phyloP scores from a whole-genome alignment of 2,797 vertebrate species.

The Malacoctenus gilli region DNA sequence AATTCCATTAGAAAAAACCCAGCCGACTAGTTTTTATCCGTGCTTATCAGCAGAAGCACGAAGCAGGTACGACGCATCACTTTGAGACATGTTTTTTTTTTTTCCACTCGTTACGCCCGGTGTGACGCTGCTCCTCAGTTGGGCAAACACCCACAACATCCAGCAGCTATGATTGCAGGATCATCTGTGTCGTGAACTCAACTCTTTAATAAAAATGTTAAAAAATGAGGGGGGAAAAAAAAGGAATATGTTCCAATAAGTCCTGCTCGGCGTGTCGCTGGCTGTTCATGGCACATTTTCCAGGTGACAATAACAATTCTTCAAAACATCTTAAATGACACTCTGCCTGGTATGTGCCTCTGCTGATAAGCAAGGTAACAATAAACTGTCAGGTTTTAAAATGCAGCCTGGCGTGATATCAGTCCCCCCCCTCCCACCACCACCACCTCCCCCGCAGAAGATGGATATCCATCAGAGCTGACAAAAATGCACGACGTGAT shows the following conservation, averaged over 20 bases:
- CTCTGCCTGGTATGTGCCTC: slow-evolving; percentile 53
- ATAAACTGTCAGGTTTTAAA: slow-evolving; percentile 51
- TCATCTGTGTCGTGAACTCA: slow-evolving; percentile 26
- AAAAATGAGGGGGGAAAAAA: slow-evolving; percentile 10
- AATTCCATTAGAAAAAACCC: slow-evolving; percentile 23
- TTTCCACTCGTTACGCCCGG: slow-evolving; percentile 16
- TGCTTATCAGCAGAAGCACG: slow-evolving; percentile 53
- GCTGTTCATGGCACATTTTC: slow-evolving; percentile 60
- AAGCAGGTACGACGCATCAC: slow-evolving; percentile 44
- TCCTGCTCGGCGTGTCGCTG: slow-evolving; percentile 47
- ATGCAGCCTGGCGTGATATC: slow-evolving; percentile 37
- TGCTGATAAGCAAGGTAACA: slow-evolving; percentile 62
- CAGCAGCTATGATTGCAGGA: slow-evolving; percentile 47
- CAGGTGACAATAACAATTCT: slow-evolving; percentile 59
- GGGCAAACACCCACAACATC: slow-evolving; percentile 50
- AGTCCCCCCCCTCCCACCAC: no score
- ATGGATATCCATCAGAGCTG: slow-evolving; percentile 9
- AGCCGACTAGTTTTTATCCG: slow-evolving; percentile 14
- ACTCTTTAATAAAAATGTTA: not conserved
- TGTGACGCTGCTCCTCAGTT: slow-evolving; percentile 27
- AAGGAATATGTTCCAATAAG: slow-evolving; percentile 18
- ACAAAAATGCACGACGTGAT: slow-evolving; percentile 41
- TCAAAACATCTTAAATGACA: slow-evolving; percentile 63
- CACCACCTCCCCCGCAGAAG: slow-evolving; percentile 1
- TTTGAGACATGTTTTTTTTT: slow-evolving; percentile 40